phyloP scores from a whole-genome alignment of 2,797 vertebrate species.

The Halcyon chelicuti region DNA sequence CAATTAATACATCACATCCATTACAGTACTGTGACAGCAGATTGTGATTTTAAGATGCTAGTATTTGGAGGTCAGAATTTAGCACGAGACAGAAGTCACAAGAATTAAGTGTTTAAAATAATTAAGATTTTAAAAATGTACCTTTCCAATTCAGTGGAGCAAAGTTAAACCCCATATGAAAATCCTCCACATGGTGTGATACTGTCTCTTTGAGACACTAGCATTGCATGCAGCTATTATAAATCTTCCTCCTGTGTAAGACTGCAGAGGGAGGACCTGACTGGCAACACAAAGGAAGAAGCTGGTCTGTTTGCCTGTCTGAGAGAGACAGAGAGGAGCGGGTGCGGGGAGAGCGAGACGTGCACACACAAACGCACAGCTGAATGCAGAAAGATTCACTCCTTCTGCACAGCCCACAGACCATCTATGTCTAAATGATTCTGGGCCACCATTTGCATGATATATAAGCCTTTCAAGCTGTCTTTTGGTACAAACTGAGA shows the following conservation, averaged over 20 bases:
- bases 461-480: conserved; percentile 62
- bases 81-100: conserved; percentile 57
- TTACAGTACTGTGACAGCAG: conserved; percentile 66
- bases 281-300: conserved; percentile 40
- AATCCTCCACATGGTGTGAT: conserved; percentile 59
- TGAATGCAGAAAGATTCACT: conserved; percentile 32
- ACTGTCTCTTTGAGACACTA: conserved; percentile 56
- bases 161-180: conserved; percentile 70
- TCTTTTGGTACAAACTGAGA: conserved; percentile 38
- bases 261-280: conserved; percentile 58
- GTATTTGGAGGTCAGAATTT: conserved; percentile 65
- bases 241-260: conserved; percentile 62
- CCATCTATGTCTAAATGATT: conserved; percentile 8
- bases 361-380: neutral
- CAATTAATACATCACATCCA: conserved; percentile 75
- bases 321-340: conserved; percentile 15
- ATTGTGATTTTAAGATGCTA: conserved; percentile 60
- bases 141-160: conserved; percentile 73
- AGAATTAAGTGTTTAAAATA: conserved; percentile 74
- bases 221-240: conserved; percentile 44
- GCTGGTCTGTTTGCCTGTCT: neutral
- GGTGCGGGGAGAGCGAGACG: neutral
- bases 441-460: conserved; percentile 54
- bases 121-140: conserved; percentile 63
- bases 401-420: conserved; percentile 46